Conservation (phyloP, 2,797 vertebrate genomes). For the Moxostoma hubbsi region DNA sequence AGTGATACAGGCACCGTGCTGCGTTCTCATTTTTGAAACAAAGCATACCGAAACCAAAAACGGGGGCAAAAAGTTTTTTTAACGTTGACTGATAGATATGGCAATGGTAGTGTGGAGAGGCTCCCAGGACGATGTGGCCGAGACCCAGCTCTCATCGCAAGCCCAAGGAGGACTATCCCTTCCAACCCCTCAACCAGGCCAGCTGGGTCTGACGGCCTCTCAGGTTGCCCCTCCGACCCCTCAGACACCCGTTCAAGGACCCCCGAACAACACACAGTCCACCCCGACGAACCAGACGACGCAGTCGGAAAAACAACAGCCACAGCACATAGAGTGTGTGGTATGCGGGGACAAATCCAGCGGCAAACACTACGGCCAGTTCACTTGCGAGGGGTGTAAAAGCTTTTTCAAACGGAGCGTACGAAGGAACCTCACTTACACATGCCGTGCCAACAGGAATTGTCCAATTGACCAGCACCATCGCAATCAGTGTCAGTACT, state of each 20-base stretch:
- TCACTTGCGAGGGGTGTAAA: slow-evolving; percentile 99
- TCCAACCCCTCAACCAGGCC: slow-evolving; percentile 80
- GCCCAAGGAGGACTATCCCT: slow-evolving; percentile 92
- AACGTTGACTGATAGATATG: slow-evolving; percentile 99
- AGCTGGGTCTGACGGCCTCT: slow-evolving; percentile 81
- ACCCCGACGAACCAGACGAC: slow-evolving; percentile 90
- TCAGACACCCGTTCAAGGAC: slow-evolving; percentile 94
- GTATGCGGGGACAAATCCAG: slow-evolving; percentile 98
- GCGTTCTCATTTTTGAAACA: slow-evolving; percentile 43
- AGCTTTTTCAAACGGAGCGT: slow-evolving; percentile 99
- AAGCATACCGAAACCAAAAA: slow-evolving; percentile 80
- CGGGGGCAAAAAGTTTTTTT: slow-evolving; percentile 95
- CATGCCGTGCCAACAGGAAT: slow-evolving; percentile 99
- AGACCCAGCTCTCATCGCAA: slow-evolving; percentile 97
- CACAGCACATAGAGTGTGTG: slow-evolving; percentile 98
- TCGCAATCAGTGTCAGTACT: slow-evolving; percentile 99
- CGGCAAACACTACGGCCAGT: slow-evolving; percentile 98
- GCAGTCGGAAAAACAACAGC: slow-evolving; percentile 92
- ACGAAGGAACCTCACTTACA: slow-evolving; percentile 97
- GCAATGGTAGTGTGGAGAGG: slow-evolving; percentile 99
- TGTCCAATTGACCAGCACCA: slow-evolving; percentile 99
- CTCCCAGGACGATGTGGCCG: slow-evolving; percentile 99
- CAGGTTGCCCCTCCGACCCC: slow-evolving; percentile 92
- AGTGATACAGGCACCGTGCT: slow-evolving; percentile 56
- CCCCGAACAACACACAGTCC: slow-evolving; percentile 92